Evolutionary conservation across 2,797 vertebrate species (phyloP).

Genomic region (Sebastes steindachneri): DNA sequence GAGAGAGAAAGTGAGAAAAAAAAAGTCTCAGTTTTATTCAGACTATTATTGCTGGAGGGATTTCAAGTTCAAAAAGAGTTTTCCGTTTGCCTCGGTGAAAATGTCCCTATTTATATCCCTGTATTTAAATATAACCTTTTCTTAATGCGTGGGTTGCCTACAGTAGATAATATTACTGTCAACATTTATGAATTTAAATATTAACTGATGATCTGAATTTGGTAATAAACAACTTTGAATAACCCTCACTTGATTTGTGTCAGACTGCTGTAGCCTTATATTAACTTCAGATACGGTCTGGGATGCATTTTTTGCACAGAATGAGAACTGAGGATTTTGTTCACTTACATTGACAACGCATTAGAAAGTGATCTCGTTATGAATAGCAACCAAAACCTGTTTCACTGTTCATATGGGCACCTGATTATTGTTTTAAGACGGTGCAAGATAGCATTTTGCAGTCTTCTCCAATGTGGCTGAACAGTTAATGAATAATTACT

Average conservation of each 20-base stretch:
- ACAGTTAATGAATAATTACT: conserved; percentile 15
- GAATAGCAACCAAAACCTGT: neutral
- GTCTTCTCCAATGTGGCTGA: neutral
- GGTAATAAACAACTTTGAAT: neutral
- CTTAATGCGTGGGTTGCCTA: neutral
- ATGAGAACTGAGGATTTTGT: neutral
- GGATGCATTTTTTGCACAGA: no score
- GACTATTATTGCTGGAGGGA: conserved; percentile 12
- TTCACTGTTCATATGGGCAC: neutral
- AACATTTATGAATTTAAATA: neutral
- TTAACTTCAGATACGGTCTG: neutral
- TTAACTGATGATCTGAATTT: neutral
- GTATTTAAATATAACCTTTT: neutral
- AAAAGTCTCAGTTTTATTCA: conserved; percentile 36
- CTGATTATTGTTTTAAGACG: no score
- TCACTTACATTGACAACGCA: neutral
- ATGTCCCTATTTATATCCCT: neutral
- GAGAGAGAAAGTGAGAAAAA: neutral
- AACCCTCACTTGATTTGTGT: neutral
- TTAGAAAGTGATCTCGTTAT: neutral
- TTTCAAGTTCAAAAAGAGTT: conserved; percentile 29
- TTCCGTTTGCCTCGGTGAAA: neutral
- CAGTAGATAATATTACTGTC: neutral
- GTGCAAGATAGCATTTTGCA: neutral
- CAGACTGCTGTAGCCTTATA: no score